Conservation (phyloP, 2,113 vertebrate species). For the Chiloscyllium plagiosum region DNA sequence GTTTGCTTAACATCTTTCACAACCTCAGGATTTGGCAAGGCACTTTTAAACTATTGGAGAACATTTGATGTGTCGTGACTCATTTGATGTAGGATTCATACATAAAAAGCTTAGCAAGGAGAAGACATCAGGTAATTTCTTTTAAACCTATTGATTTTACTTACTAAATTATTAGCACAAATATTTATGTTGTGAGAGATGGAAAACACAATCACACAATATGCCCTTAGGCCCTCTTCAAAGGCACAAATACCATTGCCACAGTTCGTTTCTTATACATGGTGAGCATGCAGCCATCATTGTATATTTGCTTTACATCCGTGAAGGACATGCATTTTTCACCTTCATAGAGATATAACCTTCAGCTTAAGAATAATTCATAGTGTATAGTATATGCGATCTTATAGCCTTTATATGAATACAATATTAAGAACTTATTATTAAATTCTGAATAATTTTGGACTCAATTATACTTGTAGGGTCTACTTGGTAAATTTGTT, state of each 20-base stretch:
- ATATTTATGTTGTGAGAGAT: neutral
- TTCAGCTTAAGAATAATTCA: neutral
- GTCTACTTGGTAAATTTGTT: neutral
- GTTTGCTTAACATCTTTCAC: neutral
- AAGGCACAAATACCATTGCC: neutral
- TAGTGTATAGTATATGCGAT: neutral
- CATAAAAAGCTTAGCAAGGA: neutral
- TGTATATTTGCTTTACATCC: neutral
- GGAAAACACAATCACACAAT: neutral
- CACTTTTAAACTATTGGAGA: neutral
- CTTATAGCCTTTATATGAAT: neutral
- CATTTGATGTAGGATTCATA: neutral
- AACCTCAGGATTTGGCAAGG: neutral
- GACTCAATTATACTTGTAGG: neutral
- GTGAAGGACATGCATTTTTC: neutral
- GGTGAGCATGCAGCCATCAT: neutral
- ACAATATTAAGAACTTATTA: neutral
- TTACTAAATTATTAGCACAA: neutral
- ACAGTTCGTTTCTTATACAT: neutral
- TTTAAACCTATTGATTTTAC: neutral
- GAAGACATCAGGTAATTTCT: neutral
- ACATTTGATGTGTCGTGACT: neutral
- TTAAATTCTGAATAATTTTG: neutral
- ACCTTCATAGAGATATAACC: neutral
- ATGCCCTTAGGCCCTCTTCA: neutral